A percentile compares a stretch with the other conserved stretches of the same genome.
Evolutionary conservation across 2,797 vertebrate genomes (phyloP).

Genomic region (Novumbra hubbsi): DNA sequence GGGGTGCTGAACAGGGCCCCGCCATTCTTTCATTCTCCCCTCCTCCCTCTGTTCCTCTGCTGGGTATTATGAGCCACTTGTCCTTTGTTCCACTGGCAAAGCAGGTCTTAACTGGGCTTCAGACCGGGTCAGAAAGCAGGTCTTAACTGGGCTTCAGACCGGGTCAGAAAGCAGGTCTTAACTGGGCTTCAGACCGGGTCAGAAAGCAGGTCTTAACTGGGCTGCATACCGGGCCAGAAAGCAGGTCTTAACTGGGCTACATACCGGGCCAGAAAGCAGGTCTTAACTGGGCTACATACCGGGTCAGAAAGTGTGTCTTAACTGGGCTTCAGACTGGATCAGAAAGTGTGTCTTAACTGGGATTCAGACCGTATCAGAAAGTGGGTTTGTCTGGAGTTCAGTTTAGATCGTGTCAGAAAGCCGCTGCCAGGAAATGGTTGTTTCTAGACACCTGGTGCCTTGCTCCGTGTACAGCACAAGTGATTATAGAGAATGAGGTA

Average conservation of each 20-base stretch:
- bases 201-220: conserved; percentile 70
- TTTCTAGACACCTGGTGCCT: conserved; percentile 53
- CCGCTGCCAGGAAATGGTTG: conserved; percentile 10
- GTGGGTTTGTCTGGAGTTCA: conserved; percentile 68
- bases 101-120: no score
- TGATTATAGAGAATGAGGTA: conserved; percentile 30
- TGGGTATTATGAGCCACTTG: conserved; percentile 78
- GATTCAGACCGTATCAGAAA: conserved; percentile 68
- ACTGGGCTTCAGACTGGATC: conserved; percentile 69
- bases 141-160: no score
- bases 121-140: no score
- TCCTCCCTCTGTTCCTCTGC: conserved; percentile 59
- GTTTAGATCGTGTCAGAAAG: conserved; percentile 67
- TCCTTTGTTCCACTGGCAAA: conserved; percentile 81
- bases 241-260: conserved; percentile 67
- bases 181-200: conserved; percentile 69
- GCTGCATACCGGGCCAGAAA: conserved; percentile 68
- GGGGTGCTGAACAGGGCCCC: conserved; percentile 68
- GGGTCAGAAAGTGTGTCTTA: conserved; percentile 66
- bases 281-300: conserved; percentile 68
- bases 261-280: conserved; percentile 65
- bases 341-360: conserved; percentile 70
- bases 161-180: conserved; percentile 27
- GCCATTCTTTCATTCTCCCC: conserved; percentile 52
- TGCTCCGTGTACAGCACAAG: conserved; percentile 61